Evolutionary conservation across 2,797 vertebrate genomes (phyloP).

Genomic region (Halcyon smyrnensis): DNA sequence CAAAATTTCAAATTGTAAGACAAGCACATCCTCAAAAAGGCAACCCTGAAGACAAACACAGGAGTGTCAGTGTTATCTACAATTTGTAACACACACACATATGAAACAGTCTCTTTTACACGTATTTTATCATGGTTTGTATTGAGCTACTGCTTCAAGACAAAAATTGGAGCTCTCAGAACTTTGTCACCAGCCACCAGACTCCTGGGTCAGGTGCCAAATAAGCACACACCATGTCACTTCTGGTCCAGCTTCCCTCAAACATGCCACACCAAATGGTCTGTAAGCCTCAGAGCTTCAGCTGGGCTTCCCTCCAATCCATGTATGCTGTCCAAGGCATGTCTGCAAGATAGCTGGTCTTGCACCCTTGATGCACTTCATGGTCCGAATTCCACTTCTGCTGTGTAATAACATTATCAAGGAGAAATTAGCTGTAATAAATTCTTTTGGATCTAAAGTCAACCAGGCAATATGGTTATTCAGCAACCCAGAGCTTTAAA

Average conservation of each 20-base stretch:
- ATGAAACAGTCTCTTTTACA: not conserved
- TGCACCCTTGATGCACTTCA: rapidly evolving
- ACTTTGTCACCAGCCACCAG: not conserved
- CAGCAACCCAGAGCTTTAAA: not conserved
- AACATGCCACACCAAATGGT: not conserved
- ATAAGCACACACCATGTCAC: not conserved
- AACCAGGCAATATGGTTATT: not conserved
- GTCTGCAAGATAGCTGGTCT: not conserved
- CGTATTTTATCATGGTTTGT: not conserved
- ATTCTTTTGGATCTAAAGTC: conserved; percentile 17
- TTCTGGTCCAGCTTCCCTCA: not conserved
- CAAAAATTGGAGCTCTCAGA: not conserved
- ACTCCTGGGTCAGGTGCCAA: not conserved
- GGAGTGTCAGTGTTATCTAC: not conserved
- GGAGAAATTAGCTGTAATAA: conserved; percentile 15
- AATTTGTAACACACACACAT: not conserved
- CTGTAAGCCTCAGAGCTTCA: not conserved
- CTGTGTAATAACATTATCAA: not conserved
- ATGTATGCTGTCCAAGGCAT: not conserved
- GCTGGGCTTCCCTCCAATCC: not conserved
- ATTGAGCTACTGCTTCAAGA: not conserved
- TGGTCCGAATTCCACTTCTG: not conserved
- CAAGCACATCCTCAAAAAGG: not conserved
- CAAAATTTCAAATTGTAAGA: not conserved
- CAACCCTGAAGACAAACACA: not conserved